Conservation (phyloP, 2,888 invertebrate genomes). For the Coelogynopora nodosa region DNA sequence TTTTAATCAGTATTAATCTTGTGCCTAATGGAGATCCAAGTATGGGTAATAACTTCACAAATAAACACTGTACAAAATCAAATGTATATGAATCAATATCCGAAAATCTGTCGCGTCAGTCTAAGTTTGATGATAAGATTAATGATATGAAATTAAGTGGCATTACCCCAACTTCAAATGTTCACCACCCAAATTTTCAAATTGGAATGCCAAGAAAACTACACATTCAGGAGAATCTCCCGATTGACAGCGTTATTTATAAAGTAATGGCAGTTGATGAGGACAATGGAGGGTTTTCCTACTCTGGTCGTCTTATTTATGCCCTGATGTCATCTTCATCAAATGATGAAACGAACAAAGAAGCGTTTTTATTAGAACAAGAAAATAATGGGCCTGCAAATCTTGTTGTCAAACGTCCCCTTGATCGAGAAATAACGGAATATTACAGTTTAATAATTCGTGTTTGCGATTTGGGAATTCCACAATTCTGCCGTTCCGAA, state of each 20-base stretch:
- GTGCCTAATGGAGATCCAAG: not conserved
- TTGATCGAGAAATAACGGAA: slow-evolving; percentile 29
- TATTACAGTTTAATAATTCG: slow-evolving; percentile 21
- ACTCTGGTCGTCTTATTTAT: not conserved
- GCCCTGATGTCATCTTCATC: slow-evolving; percentile 2
- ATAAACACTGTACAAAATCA: not conserved
- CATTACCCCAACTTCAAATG: not conserved
- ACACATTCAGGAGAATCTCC: not conserved
- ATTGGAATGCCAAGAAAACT: slow-evolving; percentile 4
- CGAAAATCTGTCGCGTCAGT: not conserved
- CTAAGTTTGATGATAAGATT: not conserved
- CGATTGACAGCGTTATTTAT: not conserved
- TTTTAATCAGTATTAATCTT: not conserved
- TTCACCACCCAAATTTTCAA: not conserved
- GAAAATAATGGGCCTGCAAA: not conserved
- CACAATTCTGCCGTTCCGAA: slow-evolving; percentile 29
- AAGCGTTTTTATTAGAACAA: slow-evolving; percentile 11
- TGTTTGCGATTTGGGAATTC: slow-evolving; percentile 41
- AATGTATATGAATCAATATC: not conserved
- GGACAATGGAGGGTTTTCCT: not conserved
- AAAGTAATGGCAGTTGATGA: not conserved
- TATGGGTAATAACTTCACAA: not conserved
- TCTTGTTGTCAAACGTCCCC: slow-evolving; percentile 51
- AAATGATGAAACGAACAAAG: not conserved
- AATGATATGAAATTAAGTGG: not conserved